Evolutionary conservation across 2,888 invertebrate species (phyloP).

Genomic region (Apodemia zela): DNA sequence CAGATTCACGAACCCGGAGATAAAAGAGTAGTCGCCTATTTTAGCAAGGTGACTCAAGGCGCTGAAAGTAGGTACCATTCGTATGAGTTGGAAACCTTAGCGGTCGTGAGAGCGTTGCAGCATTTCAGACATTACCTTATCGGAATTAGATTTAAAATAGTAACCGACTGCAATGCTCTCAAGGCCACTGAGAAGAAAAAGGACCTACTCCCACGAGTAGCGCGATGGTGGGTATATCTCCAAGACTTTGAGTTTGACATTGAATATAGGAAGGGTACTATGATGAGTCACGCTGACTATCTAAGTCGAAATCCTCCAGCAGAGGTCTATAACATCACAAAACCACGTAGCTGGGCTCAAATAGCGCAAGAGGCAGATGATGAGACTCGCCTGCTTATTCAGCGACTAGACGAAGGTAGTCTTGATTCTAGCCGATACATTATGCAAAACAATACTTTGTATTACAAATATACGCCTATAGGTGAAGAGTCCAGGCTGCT

Average conservation of each 20-base stretch:
- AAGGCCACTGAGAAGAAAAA: conserved; percentile 37
- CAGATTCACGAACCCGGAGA: not conserved
- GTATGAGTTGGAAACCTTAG: conserved; percentile 34
- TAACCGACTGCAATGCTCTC: conserved; percentile 17
- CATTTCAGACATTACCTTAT: conserved; percentile 28
- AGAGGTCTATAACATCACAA: conserved; percentile 18
- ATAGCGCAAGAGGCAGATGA: conserved; percentile 12
- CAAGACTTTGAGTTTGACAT: conserved; percentile 33
- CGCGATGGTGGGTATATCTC: conserved; percentile 41
- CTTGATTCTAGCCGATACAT: conserved; percentile 14
- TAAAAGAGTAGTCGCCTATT: conserved; percentile 28
- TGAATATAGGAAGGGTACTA: conserved; percentile 31
- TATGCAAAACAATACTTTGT: conserved; percentile 29
- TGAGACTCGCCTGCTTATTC: not conserved
- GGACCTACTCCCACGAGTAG: conserved; percentile 38
- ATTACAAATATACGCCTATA: conserved; percentile 20
- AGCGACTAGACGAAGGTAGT: not conserved
- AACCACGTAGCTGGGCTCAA: conserved; percentile 23
- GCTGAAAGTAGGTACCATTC: conserved; percentile 33
- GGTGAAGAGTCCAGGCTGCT: conserved; percentile 30
- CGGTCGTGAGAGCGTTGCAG: conserved; percentile 32
- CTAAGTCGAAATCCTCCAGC: conserved; percentile 35
- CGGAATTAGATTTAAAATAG: conserved; percentile 23
- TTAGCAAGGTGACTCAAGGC: conserved; percentile 24
- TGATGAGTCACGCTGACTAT: conserved; percentile 39